Evolutionary conservation across 2,888 invertebrate genomes (phyloP), one percentile per base, ranked within the genome.

Genomic region (Hanleya hanleyi): DNA sequence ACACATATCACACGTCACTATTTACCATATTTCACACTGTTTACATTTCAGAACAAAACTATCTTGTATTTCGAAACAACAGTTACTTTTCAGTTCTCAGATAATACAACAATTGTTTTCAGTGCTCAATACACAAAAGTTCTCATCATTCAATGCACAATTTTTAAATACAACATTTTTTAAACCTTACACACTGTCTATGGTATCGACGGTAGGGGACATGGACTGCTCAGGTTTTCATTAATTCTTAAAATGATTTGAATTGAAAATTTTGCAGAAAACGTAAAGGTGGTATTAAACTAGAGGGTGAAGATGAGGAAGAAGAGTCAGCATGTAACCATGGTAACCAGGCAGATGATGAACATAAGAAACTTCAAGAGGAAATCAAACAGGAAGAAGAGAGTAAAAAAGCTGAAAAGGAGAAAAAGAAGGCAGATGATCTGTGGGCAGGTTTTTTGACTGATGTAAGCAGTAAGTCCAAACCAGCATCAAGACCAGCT

Each of bases 361-460:
- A 70, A 37, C 84, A 80, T 33, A 79, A 80, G 75, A 79, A 82
- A 32, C 69, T 84, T 12, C 78, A 71, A 49, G 77, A 82, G 69
- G 81, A 85, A 65, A 83, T 86, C 26, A 76, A 77, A 26, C 73
- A 79, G 38, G 85, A 87, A 71, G 78, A 83, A 38, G 77, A 80
- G 33, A 76, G 67, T 22, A 86, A 80, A 76, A 87, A 86, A 71
- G 83, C 83, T 62, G 85, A 84, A 50, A 80, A 83, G 49, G 87
- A 88, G 69, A 89, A 89, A 78, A 87, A 88, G 71, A 84, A 81
- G 73, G 84, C 86, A 4, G 88, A 90, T 76, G 83, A 86, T 66
- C 76, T 90, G 33, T 90, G 90, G 90, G 84, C 88, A 6, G 88
- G 88, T 74, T 90, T 90, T 78, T 76, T 89, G 78, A 79, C 88